These are phyloP conservation scores for Esox niger DNA, from an alignment of 2,113 vertebrate species.

Conservation along the genomic window DNA sequence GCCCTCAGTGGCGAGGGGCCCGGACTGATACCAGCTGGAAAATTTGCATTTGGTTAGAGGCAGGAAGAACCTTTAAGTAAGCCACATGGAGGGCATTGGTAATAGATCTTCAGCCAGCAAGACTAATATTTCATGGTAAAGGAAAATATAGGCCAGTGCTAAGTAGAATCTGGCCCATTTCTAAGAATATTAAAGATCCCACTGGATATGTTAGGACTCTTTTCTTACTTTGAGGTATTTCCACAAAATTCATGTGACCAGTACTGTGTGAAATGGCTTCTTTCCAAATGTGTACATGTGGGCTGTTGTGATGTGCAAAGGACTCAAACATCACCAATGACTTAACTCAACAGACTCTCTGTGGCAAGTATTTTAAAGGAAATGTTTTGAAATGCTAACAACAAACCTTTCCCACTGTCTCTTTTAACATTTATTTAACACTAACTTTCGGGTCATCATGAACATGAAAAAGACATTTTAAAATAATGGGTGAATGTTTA, in stretches of 20 bases:
- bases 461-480: too few relatives aligned
- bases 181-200: background rate
- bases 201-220: background rate
- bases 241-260: background rate
- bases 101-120: slow-evolving; percentile 3
- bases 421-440: too few relatives aligned
- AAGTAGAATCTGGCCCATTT: slow-evolving; percentile 5
- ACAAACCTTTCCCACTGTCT: too few relatives aligned
- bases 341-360: too few relatives aligned
- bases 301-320: too few relatives aligned
- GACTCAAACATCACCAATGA: too few relatives aligned
- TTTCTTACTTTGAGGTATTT: background rate
- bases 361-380: too few relatives aligned
- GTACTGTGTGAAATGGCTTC: background rate
- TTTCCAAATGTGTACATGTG: too few relatives aligned
- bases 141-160: slow-evolving; percentile 15
- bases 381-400: too few relatives aligned
- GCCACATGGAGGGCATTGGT: background rate
- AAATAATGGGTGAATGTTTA: too few relatives aligned
- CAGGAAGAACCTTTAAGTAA: background rate
- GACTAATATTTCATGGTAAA: slow-evolving; percentile 14
- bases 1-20: background rate
- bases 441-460: too few relatives aligned
- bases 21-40: background rate
- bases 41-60: slow-evolving; percentile 2